Conservation (phyloP, 2,888 invertebrate genomes). For the Polymixis flavicincta region DNA sequence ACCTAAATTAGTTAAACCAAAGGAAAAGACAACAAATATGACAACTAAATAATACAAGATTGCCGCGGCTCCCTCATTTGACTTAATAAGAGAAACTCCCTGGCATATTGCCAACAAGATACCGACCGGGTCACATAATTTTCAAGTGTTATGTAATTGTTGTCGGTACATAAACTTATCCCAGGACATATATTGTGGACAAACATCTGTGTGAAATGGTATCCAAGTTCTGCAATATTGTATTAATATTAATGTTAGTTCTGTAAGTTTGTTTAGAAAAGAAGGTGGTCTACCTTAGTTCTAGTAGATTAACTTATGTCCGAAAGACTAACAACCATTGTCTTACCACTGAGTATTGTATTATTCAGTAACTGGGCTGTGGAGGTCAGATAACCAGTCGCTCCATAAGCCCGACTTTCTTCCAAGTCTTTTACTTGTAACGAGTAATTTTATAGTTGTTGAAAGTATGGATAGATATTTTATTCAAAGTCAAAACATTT, state of each 20-base stretch:
- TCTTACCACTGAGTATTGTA: neutral
- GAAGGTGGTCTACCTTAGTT: conserved; percentile 12
- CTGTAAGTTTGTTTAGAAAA: conserved; percentile 31
- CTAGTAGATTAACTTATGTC: neutral
- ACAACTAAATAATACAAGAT: conserved; percentile 35
- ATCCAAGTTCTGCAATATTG: conserved; percentile 48
- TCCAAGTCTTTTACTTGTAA: no score
- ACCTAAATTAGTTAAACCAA: conserved; percentile 9
- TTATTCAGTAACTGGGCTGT: neutral
- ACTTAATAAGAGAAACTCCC: conserved; percentile 47
- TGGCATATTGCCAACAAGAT: conserved; percentile 58
- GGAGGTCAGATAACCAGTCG: neutral
- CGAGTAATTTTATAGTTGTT: no score
- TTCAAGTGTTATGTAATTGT: conserved; percentile 62
- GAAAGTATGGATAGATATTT: no score
- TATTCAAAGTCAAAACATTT: no score
- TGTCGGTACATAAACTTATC: conserved; percentile 56
- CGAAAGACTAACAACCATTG: neutral
- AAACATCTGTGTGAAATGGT: conserved; percentile 60
- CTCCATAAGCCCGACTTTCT: no score
- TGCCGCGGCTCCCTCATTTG: conserved; percentile 40
- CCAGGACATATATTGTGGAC: conserved; percentile 55
- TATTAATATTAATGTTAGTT: conserved; percentile 63
- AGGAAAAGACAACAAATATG: conserved; percentile 31
- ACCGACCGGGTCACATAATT: conserved; percentile 61